Evolutionary conservation across 1,140 invertebrate genomes (phyloP).

Genomic region (Melitaea cinxia): DNA sequence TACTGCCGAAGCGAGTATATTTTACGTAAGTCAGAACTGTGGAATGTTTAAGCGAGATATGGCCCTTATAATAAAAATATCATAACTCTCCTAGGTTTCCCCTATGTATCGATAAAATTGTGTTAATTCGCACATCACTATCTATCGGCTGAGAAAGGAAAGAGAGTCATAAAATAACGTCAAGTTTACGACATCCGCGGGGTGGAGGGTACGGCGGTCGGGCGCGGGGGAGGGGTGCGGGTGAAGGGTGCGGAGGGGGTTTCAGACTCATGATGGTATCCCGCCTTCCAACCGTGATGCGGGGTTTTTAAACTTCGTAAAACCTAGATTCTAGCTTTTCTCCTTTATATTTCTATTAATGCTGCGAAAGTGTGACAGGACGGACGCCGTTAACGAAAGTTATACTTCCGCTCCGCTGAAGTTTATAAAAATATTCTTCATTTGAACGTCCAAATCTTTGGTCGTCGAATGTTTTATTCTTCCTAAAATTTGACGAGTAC

Average conservation of each 20-base stretch:
- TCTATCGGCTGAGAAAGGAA: conserved; percentile 27
- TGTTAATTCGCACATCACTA: not conserved
- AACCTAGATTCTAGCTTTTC: conserved; percentile 16
- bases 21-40: no score
- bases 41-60: no score
- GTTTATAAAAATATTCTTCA: not conserved
- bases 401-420: conserved; percentile 16
- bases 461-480: no score
- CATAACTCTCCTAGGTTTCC: no score
- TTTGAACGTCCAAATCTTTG: no score
- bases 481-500: no score
- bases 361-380: conserved; percentile 16
- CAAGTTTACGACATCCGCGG: conserved; percentile 34
- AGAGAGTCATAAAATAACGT: conserved; percentile 38
- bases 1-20: conserved; percentile 57
- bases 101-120: no score
- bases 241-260: not conserved
- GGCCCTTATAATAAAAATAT: no score
- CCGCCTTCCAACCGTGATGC: conserved; percentile 13
- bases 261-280: conserved; percentile 20
- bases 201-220: not conserved
- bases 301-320: conserved; percentile 20
- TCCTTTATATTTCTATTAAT: conserved; percentile 3
- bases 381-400: conserved; percentile 22
- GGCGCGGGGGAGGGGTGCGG: not conserved